Base-by-base conservation (phyloP, 2,113 vertebrate genomes). In the Parus major region DNA sequence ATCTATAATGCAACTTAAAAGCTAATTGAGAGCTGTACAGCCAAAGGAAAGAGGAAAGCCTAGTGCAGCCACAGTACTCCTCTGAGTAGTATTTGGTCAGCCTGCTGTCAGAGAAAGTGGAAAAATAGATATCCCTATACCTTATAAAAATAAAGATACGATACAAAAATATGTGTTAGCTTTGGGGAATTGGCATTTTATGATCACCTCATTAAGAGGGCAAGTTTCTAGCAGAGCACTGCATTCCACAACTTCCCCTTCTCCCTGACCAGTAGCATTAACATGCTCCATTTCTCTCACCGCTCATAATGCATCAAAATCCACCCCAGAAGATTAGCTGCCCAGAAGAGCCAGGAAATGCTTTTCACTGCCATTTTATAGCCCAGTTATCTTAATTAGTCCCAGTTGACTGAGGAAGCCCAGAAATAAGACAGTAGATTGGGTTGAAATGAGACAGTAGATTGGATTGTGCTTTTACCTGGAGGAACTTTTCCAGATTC, bases 1-100 rank as follows among this genome's bases (percentile, higher is more conserved):
- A 96, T 97, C 96, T 96, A 96, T 97, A 97, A 94, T 95, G 94
- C 55, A 94, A 95, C 97, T 96, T 97, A 96, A 97, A 97, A 97
- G 96, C 96, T 97, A 97, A 97, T 96, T 95, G 97, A 96, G 95
- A 97, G 91, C 81, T 64, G 84, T 95, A 90, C 47, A 93, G 76
- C 52, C 69, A 86, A 93, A 96, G 94, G 95, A 96, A 95, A 92
- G 53, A 90, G 82, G 91, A 86, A 95, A 92, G 68, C 50, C 61
- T 12, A 80, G 61, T 79, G 69, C 60, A 97, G 90, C 95, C 94
- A 96, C 92, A 92, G 89, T 57, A 80, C 41, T 82, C 95, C 95
- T 95, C 53, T 86, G 90, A 95, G 93, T 87, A 82, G 82, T 46
- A 91, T 95, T 96, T 95, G 96, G 94, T 95, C 86, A 96, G 86